Conservation (phyloP, 2,888 invertebrate genomes). For the Philopedon plagiatum region DNA sequence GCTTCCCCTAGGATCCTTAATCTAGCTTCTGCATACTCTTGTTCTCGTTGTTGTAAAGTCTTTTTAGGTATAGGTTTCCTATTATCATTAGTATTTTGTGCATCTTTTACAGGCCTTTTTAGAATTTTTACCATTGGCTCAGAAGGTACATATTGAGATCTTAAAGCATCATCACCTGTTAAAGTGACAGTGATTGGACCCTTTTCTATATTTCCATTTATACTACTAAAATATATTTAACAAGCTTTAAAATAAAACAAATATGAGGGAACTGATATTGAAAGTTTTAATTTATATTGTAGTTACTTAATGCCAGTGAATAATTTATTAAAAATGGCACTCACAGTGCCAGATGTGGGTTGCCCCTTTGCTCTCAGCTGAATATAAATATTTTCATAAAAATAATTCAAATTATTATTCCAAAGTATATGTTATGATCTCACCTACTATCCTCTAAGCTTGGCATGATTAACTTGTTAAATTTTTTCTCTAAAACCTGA, state of each 20-base stretch:
- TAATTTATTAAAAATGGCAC: too few relatives aligned
- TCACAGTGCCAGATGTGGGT: too few relatives aligned
- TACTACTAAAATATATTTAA: slow-evolving; percentile 57
- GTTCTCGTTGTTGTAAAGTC: slow-evolving; percentile 90
- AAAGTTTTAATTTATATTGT: too few relatives aligned
- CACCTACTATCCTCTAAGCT: slow-evolving; percentile 65
- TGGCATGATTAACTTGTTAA: slow-evolving; percentile 66
- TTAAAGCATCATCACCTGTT: slow-evolving; percentile 83
- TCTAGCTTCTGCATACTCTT: slow-evolving; percentile 94
- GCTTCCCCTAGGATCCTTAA: slow-evolving; percentile 92
- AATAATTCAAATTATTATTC: slow-evolving; percentile 1
- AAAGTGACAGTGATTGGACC: slow-evolving; percentile 79
- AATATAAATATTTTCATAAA: too few relatives aligned
- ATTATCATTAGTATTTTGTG: slow-evolving; percentile 72
- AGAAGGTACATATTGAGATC: slow-evolving; percentile 84
- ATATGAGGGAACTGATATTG: too few relatives aligned
- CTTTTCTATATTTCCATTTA: slow-evolving; percentile 68
- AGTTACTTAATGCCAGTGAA: too few relatives aligned
- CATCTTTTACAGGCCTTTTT: slow-evolving; percentile 76
- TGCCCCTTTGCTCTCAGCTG: too few relatives aligned
- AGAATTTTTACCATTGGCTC: slow-evolving; percentile 89
- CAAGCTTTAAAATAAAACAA: too few relatives aligned
- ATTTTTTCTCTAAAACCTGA: slow-evolving; percentile 68
- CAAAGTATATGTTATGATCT: not conserved
- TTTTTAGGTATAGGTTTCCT: slow-evolving; percentile 84